These are phyloP conservation scores for Prietella phreatophila DNA, from an alignment of 2,113 vertebrate genomes.

Conservation along the genomic window DNA sequence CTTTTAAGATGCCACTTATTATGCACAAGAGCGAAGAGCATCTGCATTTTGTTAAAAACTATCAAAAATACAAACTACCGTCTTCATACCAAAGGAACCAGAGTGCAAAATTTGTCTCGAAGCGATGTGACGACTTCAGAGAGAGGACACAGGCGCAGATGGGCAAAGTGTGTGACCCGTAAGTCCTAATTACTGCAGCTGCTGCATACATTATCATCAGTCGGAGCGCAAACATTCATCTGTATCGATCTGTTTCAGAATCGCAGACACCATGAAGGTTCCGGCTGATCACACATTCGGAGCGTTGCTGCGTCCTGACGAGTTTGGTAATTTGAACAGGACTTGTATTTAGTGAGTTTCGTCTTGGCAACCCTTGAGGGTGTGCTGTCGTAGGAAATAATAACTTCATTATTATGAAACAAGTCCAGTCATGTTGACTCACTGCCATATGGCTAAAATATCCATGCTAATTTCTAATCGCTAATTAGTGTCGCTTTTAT, in stretches of 20 bases:
- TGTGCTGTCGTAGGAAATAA: background rate
- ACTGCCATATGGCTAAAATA: background rate
- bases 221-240: background rate
- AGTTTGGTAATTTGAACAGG: slow-evolving; percentile 56
- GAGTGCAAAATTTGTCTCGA: slow-evolving; percentile 68
- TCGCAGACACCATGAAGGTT: slow-evolving; percentile 47
- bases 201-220: background rate
- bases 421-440: background rate
- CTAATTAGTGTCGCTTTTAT: background rate
- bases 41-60: background rate
- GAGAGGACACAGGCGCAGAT: slow-evolving; percentile 72
- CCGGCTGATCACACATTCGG: slow-evolving; percentile 64
- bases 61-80: slow-evolving; percentile 3
- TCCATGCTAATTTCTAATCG: background rate
- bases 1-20: background rate
- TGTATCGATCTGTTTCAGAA: slow-evolving; percentile 54
- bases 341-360: background rate
- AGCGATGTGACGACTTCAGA: slow-evolving; percentile 75
- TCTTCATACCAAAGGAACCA: slow-evolving; percentile 69
- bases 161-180: slow-evolving; percentile 72
- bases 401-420: background rate
- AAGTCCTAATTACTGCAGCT: slow-evolving; percentile 56
- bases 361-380: background rate
- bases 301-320: slow-evolving; percentile 24
- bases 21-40: background rate